These are phyloP conservation scores for Lasiurus borealis DNA, from an alignment of 2,113 vertebrate genomes.

Conservation along the genomic window DNA sequence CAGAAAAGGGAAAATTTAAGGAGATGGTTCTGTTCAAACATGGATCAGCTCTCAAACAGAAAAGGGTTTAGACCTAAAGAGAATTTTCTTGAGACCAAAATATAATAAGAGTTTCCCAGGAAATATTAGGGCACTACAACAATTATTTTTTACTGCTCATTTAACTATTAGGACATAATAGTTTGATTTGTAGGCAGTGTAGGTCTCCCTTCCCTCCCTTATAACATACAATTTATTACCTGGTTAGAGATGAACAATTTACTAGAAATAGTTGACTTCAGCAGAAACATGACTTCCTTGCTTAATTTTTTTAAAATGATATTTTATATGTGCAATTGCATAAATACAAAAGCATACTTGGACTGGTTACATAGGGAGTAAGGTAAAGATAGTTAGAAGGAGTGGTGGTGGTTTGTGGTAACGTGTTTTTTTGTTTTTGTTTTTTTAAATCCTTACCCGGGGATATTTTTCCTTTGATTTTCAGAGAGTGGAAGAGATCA, in stretches of 20 bases:
- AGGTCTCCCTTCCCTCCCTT: not conserved
- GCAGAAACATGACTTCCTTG: not conserved
- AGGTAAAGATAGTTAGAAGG: not conserved
- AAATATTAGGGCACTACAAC: not conserved
- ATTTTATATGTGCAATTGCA: constrained; percentile 16
- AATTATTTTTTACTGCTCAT: not conserved
- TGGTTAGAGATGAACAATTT: constrained; percentile 21
- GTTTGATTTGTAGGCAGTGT: not conserved
- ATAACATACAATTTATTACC: not conserved
- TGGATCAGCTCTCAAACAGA: not conserved
- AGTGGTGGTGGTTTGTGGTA: not conserved
- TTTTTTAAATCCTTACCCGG: too few species aligned
- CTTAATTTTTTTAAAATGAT: not conserved
- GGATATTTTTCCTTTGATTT: too few species aligned
- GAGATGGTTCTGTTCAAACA: not conserved
- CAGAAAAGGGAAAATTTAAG: not conserved
- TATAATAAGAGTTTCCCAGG: not conserved
- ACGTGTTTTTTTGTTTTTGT: not conserved
- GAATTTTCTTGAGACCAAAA: constrained; percentile 19
- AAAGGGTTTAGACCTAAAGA: not conserved
- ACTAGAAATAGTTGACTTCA: not conserved
- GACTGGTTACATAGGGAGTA: not conserved
- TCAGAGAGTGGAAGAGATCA: too few species aligned
- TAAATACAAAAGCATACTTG: not conserved
- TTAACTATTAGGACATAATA: not conserved